Evolutionary conservation across 2,888 invertebrate genomes (phyloP).

Genomic region (Athalia cordata): DNA sequence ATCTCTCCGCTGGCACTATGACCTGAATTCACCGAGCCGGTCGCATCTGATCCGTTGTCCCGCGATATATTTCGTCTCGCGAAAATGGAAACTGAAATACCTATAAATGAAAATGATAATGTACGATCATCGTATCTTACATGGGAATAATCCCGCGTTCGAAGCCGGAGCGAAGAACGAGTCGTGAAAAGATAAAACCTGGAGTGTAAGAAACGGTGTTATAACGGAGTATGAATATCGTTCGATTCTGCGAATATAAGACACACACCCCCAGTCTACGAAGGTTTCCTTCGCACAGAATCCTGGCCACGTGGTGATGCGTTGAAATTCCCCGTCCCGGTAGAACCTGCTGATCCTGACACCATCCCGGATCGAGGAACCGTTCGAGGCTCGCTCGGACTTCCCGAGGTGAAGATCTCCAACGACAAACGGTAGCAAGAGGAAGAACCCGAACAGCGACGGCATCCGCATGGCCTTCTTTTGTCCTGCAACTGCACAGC

Average conservation of each 20-base stretch:
- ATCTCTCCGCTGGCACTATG: background rate
- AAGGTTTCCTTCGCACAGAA: slow-evolving; percentile 67
- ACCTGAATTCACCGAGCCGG: slow-evolving; percentile 1
- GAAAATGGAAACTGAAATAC: too few species aligned
- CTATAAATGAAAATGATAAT: too few species aligned
- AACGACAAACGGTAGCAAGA: slow-evolving; percentile 59
- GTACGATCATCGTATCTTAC: too few species aligned
- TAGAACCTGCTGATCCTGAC: slow-evolving; percentile 81
- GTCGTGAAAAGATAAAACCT: too few species aligned
- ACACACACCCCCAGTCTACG: slow-evolving; percentile 66
- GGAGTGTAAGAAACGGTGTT: background rate
- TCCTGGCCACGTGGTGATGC: slow-evolving; percentile 62
- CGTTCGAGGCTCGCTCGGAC: background rate
- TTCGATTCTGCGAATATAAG: too few species aligned
- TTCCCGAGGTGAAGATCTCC: slow-evolving; percentile 1
- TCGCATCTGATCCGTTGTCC: background rate
- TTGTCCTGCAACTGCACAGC: too few species aligned
- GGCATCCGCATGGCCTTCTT: slow-evolving; percentile 61
- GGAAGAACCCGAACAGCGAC: slow-evolving; percentile 58
- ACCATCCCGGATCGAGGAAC: slow-evolving; percentile 67
- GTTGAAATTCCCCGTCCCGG: slow-evolving; percentile 82
- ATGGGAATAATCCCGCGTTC: too few species aligned
- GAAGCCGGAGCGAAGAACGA: too few species aligned
- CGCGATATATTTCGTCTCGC: too few species aligned
- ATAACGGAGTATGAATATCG: background rate